Base-by-base conservation (phyloP, 2,797 vertebrate genomes). In the Delichon dasypus region DNA sequence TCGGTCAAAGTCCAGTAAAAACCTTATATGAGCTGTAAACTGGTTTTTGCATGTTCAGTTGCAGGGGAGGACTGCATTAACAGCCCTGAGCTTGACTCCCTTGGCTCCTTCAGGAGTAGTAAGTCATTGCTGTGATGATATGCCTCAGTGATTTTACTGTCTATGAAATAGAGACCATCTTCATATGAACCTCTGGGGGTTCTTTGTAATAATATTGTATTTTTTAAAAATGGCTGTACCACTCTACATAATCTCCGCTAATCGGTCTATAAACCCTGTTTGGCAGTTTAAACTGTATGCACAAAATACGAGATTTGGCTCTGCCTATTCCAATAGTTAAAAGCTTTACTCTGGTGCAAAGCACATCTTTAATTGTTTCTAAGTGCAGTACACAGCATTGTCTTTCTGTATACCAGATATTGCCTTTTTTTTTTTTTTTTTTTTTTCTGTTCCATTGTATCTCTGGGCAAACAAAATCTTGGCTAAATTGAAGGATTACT, bases 81-180 rank as follows among this genome's bases (percentile, higher is more conserved):
- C 90, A 93, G 91, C 64, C 74, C 85, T 73, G 84, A 90, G 88
- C 88, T 91, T 74, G 88, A 86, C 86, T 96, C 85, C 95, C 94
- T 89, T 94, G 94, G 85, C 96, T 97, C 95, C 90, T 91, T 89
- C 88, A 93, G 88, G 73, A 96, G 86, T 74, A 94, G 81, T 96
- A 97, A 97, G 95, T 96, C 96, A 96, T 94, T 13, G 57, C 96
- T 95, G 90, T 93, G 95, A 95, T 96, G 97, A 97, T 97, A 94
- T 95, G 97, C 94, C 95, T 96, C 95, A 95, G 83, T 96, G 94
- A 79, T 96, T 97, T 97, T 97, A 97, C 93, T 97, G 94, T 94
- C 93, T 95, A 53, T 95, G 95, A 94, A 97, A 97, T 94, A 96
- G 93, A 97, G 88, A 94, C 94, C 94, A 88, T 96, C 97, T 95